A percentile compares a stretch with the other conserved stretches of the same genome.
Evolutionary conservation across 2,888 invertebrate genomes (phyloP).

Genomic region (Gymnoscelis rufifasciata): DNA sequence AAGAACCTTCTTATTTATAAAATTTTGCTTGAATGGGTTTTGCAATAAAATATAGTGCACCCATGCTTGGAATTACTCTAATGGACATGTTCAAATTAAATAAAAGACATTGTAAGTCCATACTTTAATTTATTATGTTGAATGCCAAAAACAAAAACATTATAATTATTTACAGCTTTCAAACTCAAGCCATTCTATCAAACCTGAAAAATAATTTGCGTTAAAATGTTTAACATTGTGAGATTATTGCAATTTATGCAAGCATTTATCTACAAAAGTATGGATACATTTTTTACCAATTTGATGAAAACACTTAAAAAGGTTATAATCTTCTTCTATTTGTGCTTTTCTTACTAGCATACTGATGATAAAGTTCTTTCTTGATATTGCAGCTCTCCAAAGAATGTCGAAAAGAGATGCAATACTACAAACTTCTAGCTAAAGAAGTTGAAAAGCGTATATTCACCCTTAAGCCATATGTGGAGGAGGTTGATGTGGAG

Average conservation of each 20-base stretch:
- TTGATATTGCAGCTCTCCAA: conserved; percentile 80
- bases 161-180: not conserved
- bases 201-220: too few relatives aligned
- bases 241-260: conserved; percentile 5
- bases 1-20: too few relatives aligned
- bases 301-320: conserved; percentile 10
- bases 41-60: too few relatives aligned
- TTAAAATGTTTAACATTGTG: not conserved
- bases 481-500: conserved; percentile 44
- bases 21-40: too few relatives aligned
- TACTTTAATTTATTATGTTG: too few relatives aligned
- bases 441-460: conserved; percentile 81
- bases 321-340: conserved; percentile 19
- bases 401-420: conserved; percentile 82
- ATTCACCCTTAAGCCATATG: conserved; percentile 57
- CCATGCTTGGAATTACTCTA: too few relatives aligned
- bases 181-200: too few relatives aligned
- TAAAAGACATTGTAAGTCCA: too few relatives aligned
- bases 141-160: too few relatives aligned
- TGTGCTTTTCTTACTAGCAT: conserved; percentile 7
- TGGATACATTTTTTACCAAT: conserved; percentile 16
- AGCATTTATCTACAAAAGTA: conserved; percentile 11
- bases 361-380: conserved; percentile 16
- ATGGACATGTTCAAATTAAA: too few relatives aligned
- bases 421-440: conserved; percentile 82